Base-by-base conservation (phyloP, 2,113 vertebrate species). In the Oncorhynchus keta region DNA sequence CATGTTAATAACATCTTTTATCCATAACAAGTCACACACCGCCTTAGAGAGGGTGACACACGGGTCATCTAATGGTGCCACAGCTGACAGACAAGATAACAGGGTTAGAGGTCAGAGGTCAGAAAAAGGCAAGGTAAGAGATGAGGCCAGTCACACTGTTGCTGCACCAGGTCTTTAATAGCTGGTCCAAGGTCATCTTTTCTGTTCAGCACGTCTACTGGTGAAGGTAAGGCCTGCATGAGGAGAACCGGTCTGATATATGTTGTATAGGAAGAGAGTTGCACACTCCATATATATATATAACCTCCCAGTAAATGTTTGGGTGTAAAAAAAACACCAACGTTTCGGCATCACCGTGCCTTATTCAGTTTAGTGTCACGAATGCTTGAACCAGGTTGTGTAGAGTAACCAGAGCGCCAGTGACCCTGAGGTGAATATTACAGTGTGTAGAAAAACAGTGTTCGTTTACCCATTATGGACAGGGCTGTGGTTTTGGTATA, bases 401-500 rank as follows among this genome's bases (percentile, higher is more conserved):
- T 8, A 7, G 14, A 57, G 55, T 14, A 57, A 57, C 13, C 55
- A 82, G 72, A 59, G 45, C 55, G 59, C 65, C 78, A 76, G 81
- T 89, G 89, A 89, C 55, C 91, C 88, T 85, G 80, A 85, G 85
- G 81, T 76, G 78, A 79, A 84, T 78, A 84, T 20, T 80, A 79
- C 85, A 83, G 84, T 76, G 32, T 81, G 84, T 73, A 80, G 74
- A 76, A 26, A 73, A 85, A 84, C 72, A 76, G 80, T 39, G 78
- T 82, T 88, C 90, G 84, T 91, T 88, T 92, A 87, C 85, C 73
- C 64, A 83, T 76, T 67, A 78, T 39, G 6, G 55, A 57, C 55
- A 20, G 55, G 39, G 39, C 39, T 45, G 39, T 11, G 9, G 39
- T 45, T 14, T 4, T 11, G 39, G 39, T 45, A 45, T 45, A 45